Conservation (phyloP, 2,888 invertebrate species). For the Cheiracanthium punctorium region DNA sequence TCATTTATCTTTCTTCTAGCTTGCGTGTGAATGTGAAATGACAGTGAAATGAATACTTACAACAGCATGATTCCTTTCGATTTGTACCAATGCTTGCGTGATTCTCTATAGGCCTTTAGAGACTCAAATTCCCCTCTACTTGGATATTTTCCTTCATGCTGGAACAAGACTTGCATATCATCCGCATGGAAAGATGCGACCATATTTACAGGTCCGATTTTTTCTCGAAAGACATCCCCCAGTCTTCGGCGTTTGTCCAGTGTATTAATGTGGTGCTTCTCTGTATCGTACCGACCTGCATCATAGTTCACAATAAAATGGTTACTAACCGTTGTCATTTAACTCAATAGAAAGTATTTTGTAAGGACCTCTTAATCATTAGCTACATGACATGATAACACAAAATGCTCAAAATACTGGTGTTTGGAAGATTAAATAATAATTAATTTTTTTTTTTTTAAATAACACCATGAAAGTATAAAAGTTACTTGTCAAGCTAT, state of each 20-base stretch:
- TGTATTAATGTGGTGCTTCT: constrained; percentile 77
- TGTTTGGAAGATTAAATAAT: too few species aligned
- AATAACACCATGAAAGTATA: too few species aligned
- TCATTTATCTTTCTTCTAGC: too few species aligned
- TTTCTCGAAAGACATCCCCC: constrained; percentile 78
- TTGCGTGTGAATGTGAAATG: too few species aligned
- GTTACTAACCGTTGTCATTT: too few species aligned
- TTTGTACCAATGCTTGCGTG: constrained; percentile 48
- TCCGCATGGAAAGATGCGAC: constrained; percentile 78
- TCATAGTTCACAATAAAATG: too few species aligned
- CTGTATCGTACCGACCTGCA: constrained; percentile 15
- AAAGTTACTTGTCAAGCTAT: too few species aligned
- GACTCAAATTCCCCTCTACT: constrained; percentile 76
- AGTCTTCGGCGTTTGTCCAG: constrained; percentile 76
- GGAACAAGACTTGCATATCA: constrained; percentile 78
- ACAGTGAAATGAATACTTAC: constrained; percentile 29
- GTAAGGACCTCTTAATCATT: too few species aligned
- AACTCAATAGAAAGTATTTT: too few species aligned
- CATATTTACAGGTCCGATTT: constrained; percentile 74
- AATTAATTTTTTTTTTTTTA: too few species aligned
- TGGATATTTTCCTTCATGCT: constrained; percentile 79
- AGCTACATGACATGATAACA: too few species aligned
- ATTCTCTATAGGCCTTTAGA: constrained; percentile 41
- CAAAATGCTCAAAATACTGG: too few species aligned
- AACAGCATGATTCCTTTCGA: constrained; percentile 25